These are phyloP conservation scores for Clepsis dumicolana DNA, from an alignment of 2,888 invertebrate genomes.

Conservation along the genomic window DNA sequence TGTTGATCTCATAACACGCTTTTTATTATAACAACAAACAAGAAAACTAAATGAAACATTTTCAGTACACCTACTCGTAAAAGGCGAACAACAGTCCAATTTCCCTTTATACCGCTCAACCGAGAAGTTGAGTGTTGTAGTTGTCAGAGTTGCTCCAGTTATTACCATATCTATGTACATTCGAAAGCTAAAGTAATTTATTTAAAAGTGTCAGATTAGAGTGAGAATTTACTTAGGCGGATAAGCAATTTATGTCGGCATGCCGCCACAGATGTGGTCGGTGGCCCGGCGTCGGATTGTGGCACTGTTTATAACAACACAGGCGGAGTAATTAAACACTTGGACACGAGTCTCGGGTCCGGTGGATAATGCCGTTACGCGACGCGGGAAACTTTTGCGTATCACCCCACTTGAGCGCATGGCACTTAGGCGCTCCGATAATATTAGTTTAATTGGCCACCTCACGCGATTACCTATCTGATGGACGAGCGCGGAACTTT, in stretches of 20 bases:
- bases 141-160: constrained; percentile 56
- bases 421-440: constrained; percentile 30
- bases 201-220: constrained; percentile 78
- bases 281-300: constrained; percentile 60
- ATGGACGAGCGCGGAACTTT: constrained; percentile 22
- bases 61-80: constrained; percentile 21
- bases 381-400: constrained; percentile 44
- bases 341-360: constrained; percentile 62
- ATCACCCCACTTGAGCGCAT: constrained; percentile 44
- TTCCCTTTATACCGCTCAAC: constrained; percentile 46
- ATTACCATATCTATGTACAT: constrained; percentile 59
- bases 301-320: constrained; percentile 75
- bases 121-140: constrained; percentile 54
- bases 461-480: constrained; percentile 33
- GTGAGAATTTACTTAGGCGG: constrained; percentile 73
- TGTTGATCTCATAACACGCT: not conserved
- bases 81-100: constrained; percentile 34
- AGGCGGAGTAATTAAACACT: constrained; percentile 76
- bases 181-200: constrained; percentile 67
- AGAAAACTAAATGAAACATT: constrained; percentile 34
- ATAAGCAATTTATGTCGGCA: constrained; percentile 72
- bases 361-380: constrained; percentile 57
- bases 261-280: constrained; percentile 68
- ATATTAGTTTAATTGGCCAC: constrained; percentile 36
- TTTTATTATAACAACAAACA: constrained; percentile 25